A percentile compares a stretch with the other conserved stretches of the same genome.
phyloP scores from a whole-genome alignment of 2,113 vertebrate species.

The Hassar affinis region DNA sequence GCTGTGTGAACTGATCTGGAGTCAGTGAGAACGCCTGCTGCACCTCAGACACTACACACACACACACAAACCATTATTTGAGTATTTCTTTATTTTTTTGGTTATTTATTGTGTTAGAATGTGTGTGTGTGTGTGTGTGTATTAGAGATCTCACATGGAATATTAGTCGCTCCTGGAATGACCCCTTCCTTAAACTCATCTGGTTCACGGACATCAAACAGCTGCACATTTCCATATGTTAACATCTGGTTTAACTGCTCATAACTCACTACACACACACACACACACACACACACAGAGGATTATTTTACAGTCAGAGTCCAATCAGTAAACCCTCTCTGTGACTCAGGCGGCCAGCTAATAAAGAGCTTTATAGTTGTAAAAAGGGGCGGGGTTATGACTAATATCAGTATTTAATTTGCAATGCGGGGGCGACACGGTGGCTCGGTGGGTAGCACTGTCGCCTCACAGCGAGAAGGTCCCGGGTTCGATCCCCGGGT shows the following conservation, averaged over 20 bases:
- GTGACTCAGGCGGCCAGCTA: background rate
- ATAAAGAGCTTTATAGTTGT: background rate
- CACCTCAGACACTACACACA: slow-evolving; percentile 58
- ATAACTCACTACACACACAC: slow-evolving; percentile 35
- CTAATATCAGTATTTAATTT: background rate
- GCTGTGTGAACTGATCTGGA: slow-evolving; percentile 60
- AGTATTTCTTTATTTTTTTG: background rate
- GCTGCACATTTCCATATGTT: background rate
- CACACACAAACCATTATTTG: background rate
- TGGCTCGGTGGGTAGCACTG: too few relatives aligned
- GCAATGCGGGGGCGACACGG: too few relatives aligned
- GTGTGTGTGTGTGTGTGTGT: slow-evolving; percentile 3
- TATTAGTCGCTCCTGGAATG: slow-evolving; percentile 51
- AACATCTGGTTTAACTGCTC: slow-evolving; percentile 53
- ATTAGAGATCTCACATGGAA: slow-evolving; percentile 54
- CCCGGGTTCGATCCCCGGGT: too few relatives aligned
- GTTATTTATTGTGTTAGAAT: background rate
- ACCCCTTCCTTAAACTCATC: slow-evolving; percentile 51
- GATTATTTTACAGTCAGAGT: background rate
- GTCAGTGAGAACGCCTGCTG: slow-evolving; percentile 63
- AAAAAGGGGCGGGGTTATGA: too few relatives aligned
- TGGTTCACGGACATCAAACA: slow-evolving; percentile 56
- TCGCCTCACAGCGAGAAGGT: too few relatives aligned
- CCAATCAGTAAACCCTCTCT: background rate
- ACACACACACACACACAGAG: background rate